Percentiles rank a stretch among this genome's conserved stretches.
Conservation (phyloP, 2,888 invertebrate species). For the Acanthococcus lagerstroemiae region DNA sequence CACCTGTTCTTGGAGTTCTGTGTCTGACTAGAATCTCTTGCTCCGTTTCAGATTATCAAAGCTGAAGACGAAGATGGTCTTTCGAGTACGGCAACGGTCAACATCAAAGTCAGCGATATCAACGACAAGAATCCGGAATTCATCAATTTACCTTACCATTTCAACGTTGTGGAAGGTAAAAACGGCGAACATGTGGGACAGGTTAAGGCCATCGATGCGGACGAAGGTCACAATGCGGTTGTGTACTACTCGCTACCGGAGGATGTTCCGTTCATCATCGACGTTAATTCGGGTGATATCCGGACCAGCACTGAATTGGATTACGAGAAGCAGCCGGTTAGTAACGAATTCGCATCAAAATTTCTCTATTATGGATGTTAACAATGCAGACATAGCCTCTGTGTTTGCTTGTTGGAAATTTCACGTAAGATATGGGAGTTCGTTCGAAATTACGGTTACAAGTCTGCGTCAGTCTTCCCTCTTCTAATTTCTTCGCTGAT, state of each 20-base stretch:
- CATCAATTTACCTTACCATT: slow-evolving; percentile 66
- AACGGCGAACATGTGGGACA: slow-evolving; percentile 54
- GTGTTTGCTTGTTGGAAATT: too few species aligned
- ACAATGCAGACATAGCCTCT: too few species aligned
- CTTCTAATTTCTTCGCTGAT: too few species aligned
- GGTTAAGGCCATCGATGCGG: slow-evolving; percentile 74
- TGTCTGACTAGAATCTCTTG: background rate
- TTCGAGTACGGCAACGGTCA: slow-evolving; percentile 71
- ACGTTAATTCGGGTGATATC: slow-evolving; percentile 68
- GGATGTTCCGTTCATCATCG: slow-evolving; percentile 68
- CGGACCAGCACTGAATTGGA: slow-evolving; percentile 63
- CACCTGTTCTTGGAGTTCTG: background rate
- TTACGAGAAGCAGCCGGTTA: slow-evolving; percentile 68
- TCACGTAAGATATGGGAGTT: too few species aligned
- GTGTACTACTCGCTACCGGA: slow-evolving; percentile 69
- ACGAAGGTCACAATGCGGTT: slow-evolving; percentile 73
- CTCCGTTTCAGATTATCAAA: slow-evolving; percentile 54
- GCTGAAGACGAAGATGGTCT: slow-evolving; percentile 78
- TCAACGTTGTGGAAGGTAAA: slow-evolving; percentile 67
- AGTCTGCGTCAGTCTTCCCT: too few species aligned
- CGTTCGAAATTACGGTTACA: too few species aligned
- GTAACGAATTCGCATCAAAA: slow-evolving; percentile 32
- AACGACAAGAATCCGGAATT: slow-evolving; percentile 88
- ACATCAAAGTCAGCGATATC: slow-evolving; percentile 80
- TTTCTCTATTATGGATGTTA: too few species aligned